Conservation (phyloP, 2,797 vertebrate genomes). For the Syngnathus rostellatus region DNA sequence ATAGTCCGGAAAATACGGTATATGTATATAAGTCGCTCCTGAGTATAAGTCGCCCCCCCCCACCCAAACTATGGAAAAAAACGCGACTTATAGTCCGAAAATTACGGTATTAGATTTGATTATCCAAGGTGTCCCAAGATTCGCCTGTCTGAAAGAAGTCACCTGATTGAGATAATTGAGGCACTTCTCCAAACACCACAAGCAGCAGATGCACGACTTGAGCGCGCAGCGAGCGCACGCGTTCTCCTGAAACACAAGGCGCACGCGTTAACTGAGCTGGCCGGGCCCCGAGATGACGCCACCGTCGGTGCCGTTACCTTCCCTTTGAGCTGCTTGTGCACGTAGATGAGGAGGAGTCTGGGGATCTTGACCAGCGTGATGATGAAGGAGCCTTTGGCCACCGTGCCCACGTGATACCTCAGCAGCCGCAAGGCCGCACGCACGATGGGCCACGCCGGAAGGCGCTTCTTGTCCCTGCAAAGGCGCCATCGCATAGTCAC, state of each 20-base stretch:
- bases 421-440: constrained; percentile 86
- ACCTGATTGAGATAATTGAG: constrained; percentile 99
- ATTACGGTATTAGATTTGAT: no score
- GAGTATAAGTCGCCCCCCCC: no score
- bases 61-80: no score
- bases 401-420: constrained; percentile 90
- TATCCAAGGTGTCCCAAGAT: no score
- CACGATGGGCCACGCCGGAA: constrained; percentile 91
- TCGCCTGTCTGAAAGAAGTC: constrained; percentile 8
- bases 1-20: no score
- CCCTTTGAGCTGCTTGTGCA: constrained; percentile 95
- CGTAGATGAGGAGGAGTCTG: constrained; percentile 90
- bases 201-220: constrained; percentile 94
- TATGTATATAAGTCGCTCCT: no score
- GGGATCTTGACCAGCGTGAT: constrained; percentile 96
- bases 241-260: constrained; percentile 76
- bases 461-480: constrained; percentile 84
- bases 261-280: not conserved
- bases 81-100: no score
- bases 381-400: constrained; percentile 97
- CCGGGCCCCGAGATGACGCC: not conserved
- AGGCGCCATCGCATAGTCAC: not conserved
- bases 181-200: constrained; percentile 99
- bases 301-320: constrained; percentile 66
- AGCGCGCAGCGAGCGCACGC: constrained; percentile 87